A percentile compares a stretch with the other conserved stretches of the same genome.
Conservation (phyloP, 1,140 invertebrate species). For the Drosophila varians region DNA sequence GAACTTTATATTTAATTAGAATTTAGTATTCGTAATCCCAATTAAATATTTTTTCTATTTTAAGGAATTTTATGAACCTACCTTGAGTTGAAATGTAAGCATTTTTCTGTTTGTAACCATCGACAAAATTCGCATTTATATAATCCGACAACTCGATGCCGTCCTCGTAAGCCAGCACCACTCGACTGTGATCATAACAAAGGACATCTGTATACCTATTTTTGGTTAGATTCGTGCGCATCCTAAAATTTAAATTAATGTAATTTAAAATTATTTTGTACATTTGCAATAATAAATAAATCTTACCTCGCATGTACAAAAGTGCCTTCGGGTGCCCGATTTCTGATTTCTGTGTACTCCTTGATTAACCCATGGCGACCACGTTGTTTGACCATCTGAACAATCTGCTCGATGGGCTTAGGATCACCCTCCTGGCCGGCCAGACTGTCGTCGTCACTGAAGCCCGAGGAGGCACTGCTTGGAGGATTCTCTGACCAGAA, state of each 20-base stretch:
- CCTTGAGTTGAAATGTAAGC: conserved; percentile 99
- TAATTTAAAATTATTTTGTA: too few relatives aligned
- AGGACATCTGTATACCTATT: conserved; percentile 98
- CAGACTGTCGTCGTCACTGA: conserved; percentile 94
- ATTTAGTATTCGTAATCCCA: background rate
- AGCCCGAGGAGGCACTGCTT: conserved; percentile 91
- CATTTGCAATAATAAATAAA: too few relatives aligned
- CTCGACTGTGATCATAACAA: conserved; percentile 97
- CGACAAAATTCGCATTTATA: conserved; percentile 99
- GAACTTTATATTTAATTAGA: too few relatives aligned
- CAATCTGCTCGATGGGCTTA: conserved; percentile 89
- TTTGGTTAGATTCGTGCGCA: conserved; percentile 93
- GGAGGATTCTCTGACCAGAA: conserved; percentile 88
- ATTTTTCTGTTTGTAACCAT: conserved; percentile 98
- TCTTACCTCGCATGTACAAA: conserved; percentile 88
- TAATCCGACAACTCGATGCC: conserved; percentile 94
- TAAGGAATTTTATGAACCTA: conserved; percentile 60
- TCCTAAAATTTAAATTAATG: too few relatives aligned
- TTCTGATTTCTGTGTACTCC: conserved; percentile 94
- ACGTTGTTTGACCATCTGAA: conserved; percentile 89
- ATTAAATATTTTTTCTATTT: background rate
- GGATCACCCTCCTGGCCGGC: conserved; percentile 88
- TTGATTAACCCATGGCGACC: conserved; percentile 91
- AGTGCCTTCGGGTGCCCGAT: conserved; percentile 91
- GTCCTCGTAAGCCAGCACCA: conserved; percentile 89